phyloP scores from a whole-genome alignment of 1,140 invertebrate species.

The Halesus radiatus region DNA sequence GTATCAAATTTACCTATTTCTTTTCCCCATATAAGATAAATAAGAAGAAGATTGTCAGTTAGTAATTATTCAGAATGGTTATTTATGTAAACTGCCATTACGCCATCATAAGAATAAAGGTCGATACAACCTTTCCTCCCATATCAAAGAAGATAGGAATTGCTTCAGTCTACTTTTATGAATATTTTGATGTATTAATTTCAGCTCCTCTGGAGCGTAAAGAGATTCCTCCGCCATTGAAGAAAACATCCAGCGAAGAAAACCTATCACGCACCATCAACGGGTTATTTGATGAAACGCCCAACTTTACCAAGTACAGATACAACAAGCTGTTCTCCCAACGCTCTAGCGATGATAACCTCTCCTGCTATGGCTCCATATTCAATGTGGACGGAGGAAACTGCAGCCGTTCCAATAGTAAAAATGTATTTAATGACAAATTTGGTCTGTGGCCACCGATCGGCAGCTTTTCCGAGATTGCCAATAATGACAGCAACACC shows the following conservation, averaged over 20 bases:
- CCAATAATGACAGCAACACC: conserved; percentile 18
- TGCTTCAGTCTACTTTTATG: no score
- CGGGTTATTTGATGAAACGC: conserved; percentile 59
- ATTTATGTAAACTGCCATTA: no score
- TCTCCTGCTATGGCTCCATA: conserved; percentile 24
- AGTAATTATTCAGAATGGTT: no score
- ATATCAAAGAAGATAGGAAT: no score
- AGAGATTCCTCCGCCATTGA: conserved; percentile 55
- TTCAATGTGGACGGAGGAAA: conserved; percentile 31
- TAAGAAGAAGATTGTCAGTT: no score
- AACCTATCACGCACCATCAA: conserved; percentile 63
- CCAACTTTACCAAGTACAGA: conserved; percentile 42
- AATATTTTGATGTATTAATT: background rate
- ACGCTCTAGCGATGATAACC: conserved; percentile 4
- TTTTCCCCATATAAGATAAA: no score
- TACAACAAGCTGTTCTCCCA: conserved; percentile 38
- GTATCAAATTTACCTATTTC: no score
- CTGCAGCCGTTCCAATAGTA: conserved; percentile 9
- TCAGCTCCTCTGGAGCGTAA: background rate
- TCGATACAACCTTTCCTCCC: no score
- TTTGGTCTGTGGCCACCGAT: conserved; percentile 63
- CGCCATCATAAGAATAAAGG: no score
- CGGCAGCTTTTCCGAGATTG: conserved; percentile 59
- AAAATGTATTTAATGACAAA: conserved; percentile 59
- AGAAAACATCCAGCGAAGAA: conserved; percentile 67